Evolutionary conservation across 2,113 vertebrate genomes (phyloP), one percentile per base, ranked within the genome.

Genomic region (Rhinoderma darwinii): DNA sequence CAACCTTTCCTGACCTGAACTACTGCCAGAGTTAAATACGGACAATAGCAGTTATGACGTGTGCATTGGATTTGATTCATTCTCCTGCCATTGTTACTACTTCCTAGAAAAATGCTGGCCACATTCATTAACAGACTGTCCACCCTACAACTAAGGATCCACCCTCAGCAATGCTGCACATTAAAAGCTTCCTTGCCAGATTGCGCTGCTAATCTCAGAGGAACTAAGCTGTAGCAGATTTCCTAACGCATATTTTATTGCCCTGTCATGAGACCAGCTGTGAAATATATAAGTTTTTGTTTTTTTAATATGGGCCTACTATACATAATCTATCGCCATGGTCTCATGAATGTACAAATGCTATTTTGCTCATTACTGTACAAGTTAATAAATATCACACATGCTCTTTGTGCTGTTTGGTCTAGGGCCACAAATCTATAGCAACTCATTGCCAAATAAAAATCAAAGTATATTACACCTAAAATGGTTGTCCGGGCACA

Each of bases 111-210:
- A 41, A 6, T 6, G 61, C 20, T 80, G 25, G 35, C 78, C 10
- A 72, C 15, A 51, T 30, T 78, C 47, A n/a, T 22, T 0, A 20
- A 17, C 17, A 9, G 77, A 37, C 18, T 56, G 20, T 54, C 47
- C 77, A 25, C 30, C 20, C 51, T 30, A 18, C 9, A 22, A 22
- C 50, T 20, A 30, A 20, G 76, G 56, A 20, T 27, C 32, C 47
- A 61, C 51, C 51, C 51, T 27, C 37, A 54, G 30, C 27, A 35
- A 30, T 22, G 25, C 56, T 63, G 14, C 37, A n/a, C 54, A 43
- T 43, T 61, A 37, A n/a, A 32, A 44, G 70, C 72, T 84, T 84
- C 72, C 72, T 84, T 75, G 68, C 54, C 83, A 63, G 54, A 84
- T 27, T 84, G 72, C 43, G 37, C 35, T 59, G 35, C 37, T 75